These are phyloP conservation scores for Masticophis lateralis DNA, from an alignment of 2,797 vertebrate species.

Conservation along the genomic window DNA sequence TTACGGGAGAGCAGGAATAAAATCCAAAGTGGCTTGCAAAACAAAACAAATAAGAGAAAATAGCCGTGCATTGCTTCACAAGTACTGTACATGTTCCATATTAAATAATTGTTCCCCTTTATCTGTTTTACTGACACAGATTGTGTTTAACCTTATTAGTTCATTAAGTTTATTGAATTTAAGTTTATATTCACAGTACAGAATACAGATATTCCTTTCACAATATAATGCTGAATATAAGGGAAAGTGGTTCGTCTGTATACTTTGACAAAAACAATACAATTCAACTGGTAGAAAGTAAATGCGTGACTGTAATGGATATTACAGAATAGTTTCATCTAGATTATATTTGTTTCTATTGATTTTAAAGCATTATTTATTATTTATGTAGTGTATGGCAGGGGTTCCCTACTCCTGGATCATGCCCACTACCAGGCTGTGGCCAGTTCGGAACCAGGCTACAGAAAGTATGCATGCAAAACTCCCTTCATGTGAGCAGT, in stretches of 20 bases:
- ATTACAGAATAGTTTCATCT: not conserved
- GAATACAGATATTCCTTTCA: not conserved
- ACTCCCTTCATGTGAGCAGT: not conserved
- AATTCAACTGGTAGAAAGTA: not conserved
- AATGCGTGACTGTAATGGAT: not conserved
- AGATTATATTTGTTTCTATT: not conserved
- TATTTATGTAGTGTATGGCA: not conserved
- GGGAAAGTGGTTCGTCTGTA: not conserved
- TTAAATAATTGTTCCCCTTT: conserved; percentile 42
- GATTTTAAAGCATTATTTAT: not conserved
- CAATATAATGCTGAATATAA: not conserved
- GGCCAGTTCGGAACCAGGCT: not conserved
- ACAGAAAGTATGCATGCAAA: not conserved
- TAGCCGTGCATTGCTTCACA: conserved; percentile 34
- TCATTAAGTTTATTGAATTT: not conserved
- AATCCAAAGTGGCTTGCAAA: conserved; percentile 9
- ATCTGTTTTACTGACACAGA: not conserved
- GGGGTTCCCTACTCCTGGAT: not conserved
- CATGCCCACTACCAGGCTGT: not conserved
- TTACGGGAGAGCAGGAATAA: conserved; percentile 25
- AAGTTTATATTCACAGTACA: conserved; percentile 22
- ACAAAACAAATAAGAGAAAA: not conserved
- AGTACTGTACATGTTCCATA: conserved; percentile 49
- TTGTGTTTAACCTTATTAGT: conserved; percentile 23
- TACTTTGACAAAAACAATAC: not conserved